Percentiles rank a stretch among this genome's conserved stretches.
These are phyloP conservation scores for Corythaixoides concolor DNA, from an alignment of 2,113 vertebrate species.

Conservation along the genomic window DNA sequence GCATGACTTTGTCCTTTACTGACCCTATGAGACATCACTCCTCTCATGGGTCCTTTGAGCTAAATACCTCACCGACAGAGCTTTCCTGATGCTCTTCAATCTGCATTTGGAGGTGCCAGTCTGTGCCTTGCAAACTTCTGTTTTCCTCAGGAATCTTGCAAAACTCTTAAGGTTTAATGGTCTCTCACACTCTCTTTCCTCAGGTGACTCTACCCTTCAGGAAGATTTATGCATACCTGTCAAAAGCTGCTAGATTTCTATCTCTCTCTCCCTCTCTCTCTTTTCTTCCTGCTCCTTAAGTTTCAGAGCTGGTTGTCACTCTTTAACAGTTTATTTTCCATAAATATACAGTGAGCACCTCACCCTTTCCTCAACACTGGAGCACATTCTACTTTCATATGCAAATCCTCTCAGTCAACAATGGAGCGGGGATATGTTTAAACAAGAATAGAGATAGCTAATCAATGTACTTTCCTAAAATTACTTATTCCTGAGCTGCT, in stretches of 20 bases:
- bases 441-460: constrained; percentile 48
- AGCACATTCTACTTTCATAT: constrained; percentile 47
- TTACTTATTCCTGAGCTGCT: constrained; percentile 3
- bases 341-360: constrained; percentile 29
- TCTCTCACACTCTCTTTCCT: constrained; percentile 33
- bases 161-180: constrained; percentile 40
- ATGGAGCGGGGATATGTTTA: constrained; percentile 44
- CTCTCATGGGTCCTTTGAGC: neutral
- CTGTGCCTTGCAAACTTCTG: neutral
- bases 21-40: neutral
- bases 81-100: neutral
- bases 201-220: constrained; percentile 42
- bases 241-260: constrained; percentile 36
- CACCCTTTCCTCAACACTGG: neutral
- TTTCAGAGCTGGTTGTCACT: constrained; percentile 46
- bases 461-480: constrained; percentile 44
- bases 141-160: neutral
- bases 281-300: neutral
- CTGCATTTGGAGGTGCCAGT: neutral
- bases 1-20: neutral
- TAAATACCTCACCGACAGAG: neutral
- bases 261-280: neutral
- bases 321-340: constrained; percentile 62
- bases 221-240: constrained; percentile 59
- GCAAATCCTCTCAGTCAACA: constrained; percentile 58